Base-by-base conservation (phyloP, 1,140 invertebrate species). In the Galendromus occidentalis region DNA sequence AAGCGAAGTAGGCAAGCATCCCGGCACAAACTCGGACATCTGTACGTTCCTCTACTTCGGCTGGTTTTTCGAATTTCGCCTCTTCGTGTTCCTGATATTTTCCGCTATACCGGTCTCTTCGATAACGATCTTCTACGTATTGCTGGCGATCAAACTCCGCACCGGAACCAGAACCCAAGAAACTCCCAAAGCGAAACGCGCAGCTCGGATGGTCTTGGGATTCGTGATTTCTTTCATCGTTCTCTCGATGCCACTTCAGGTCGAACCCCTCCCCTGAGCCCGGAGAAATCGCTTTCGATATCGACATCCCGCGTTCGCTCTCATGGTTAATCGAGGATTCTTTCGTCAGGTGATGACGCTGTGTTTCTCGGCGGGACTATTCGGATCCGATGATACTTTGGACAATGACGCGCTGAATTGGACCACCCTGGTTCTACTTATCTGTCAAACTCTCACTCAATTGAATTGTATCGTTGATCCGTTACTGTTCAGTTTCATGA, bases 41-140 rank as follows among this genome's bases (percentile, higher is more conserved):
- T 59, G 51, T 33, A 59, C 51, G 51, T 59, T 59, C 51, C 25
- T 20, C 51, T 59, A 59, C 22, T 33, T 59, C 33, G 51, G 33
- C 14, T 20, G 25, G 14, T 59, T 59, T 22, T 59, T 59, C 51
- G 33, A 25, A 22, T 59, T 29, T 59, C 51, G 33, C 14, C 51
- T 59, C 33, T 25, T 25, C 14, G 25, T 59, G 14, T 59, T 59
- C 33, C 25, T 59, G 51, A 17, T 59, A 6, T 59, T 59, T 22
- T 59, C 25, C 2, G 51, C 22, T 1, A 33, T 59, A 14, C 33
- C 33, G 4, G 33, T 59, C 14, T 25, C 17, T 17, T 25, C 25
- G 14, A 59, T 59, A 18, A 29, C 51, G 2, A 14, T 1, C 14
- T 59, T 25, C 51, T 59, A 59, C 20, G 51, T 59, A 1, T 33